Conservation (phyloP, 1,140 invertebrate genomes). For the Copidosoma floridanum region DNA sequence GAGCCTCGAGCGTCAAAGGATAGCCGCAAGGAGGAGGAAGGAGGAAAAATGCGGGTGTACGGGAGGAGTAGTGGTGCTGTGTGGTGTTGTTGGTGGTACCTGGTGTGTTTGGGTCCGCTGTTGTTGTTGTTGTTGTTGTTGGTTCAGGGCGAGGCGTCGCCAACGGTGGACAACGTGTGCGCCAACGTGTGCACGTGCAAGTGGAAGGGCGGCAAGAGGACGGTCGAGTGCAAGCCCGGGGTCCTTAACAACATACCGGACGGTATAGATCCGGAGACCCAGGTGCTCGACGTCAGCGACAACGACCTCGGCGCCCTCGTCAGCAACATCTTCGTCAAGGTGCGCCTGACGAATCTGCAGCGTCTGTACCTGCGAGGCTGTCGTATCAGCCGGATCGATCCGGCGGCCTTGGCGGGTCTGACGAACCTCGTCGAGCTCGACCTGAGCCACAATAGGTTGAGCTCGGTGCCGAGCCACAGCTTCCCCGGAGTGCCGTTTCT, state of each 20-base stretch:
- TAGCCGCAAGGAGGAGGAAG: background rate
- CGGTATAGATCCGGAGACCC: constrained; percentile 79
- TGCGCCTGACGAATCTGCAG: constrained; percentile 82
- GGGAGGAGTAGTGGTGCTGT: constrained; percentile 18
- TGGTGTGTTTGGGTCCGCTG: constrained; percentile 15
- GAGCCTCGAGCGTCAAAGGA: background rate
- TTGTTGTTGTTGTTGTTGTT: constrained; percentile 8
- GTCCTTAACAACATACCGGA: constrained; percentile 78
- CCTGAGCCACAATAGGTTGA: constrained; percentile 78
- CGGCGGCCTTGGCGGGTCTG: constrained; percentile 75
- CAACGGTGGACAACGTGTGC: constrained; percentile 56
- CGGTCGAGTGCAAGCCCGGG: constrained; percentile 82
- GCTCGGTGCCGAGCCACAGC: constrained; percentile 72
- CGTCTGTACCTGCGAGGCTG: constrained; percentile 79
- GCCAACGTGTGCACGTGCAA: constrained; percentile 82
- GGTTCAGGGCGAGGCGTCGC: constrained; percentile 6
- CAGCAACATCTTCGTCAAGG: constrained; percentile 75
- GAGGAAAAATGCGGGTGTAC: constrained; percentile 8
- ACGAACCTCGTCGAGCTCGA: constrained; percentile 88
- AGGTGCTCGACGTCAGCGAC: constrained; percentile 84
- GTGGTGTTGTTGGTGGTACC: constrained; percentile 11
- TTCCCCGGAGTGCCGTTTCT: constrained; percentile 77
- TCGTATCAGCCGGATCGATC: constrained; percentile 80
- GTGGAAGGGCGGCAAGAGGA: constrained; percentile 90
- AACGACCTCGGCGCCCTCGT: constrained; percentile 82